Evolutionary conservation across 2,888 invertebrate genomes (phyloP).

Genomic region (Syrphus vitripennis): DNA sequence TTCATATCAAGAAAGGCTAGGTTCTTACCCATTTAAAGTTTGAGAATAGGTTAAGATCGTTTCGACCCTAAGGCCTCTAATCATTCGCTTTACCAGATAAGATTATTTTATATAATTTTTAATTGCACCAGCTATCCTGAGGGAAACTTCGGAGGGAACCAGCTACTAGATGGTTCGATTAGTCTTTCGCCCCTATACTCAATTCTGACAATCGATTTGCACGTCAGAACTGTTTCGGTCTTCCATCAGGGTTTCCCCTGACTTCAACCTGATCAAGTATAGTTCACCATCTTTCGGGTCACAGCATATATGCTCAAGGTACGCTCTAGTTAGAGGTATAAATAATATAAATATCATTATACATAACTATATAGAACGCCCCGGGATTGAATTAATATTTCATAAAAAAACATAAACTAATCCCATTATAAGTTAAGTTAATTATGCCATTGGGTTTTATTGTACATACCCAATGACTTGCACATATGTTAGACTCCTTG

Average conservation of each 20-base stretch:
- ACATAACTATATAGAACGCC: conserved; percentile 72
- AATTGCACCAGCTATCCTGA: conserved; percentile 89
- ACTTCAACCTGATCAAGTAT: conserved; percentile 83
- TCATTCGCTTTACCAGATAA: too few species aligned
- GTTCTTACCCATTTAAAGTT: too few species aligned
- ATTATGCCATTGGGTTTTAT: conserved; percentile 82
- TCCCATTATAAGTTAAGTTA: conserved; percentile 76
- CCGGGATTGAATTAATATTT: background rate
- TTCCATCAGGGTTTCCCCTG: too few species aligned
- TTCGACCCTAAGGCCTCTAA: too few species aligned
- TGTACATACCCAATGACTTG: too few species aligned
- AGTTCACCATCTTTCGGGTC: conserved; percentile 89
- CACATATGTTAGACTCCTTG: conserved; percentile 87
- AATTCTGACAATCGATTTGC: conserved; percentile 90
- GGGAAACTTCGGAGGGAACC: conserved; percentile 90
- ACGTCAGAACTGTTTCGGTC: too few species aligned
- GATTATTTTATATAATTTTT: too few species aligned
- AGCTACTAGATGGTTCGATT: conserved; percentile 91
- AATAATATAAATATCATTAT: conserved; percentile 72
- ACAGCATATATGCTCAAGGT: conserved; percentile 85
- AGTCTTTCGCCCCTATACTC: too few species aligned
- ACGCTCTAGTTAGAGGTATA: conserved; percentile 72
- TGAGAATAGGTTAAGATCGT: too few species aligned
- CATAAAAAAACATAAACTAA: too few species aligned
- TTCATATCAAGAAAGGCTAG: too few species aligned